phyloP scores from a whole-genome alignment of 2,888 invertebrate genomes.

The Tupiocoris notatus region DNA sequence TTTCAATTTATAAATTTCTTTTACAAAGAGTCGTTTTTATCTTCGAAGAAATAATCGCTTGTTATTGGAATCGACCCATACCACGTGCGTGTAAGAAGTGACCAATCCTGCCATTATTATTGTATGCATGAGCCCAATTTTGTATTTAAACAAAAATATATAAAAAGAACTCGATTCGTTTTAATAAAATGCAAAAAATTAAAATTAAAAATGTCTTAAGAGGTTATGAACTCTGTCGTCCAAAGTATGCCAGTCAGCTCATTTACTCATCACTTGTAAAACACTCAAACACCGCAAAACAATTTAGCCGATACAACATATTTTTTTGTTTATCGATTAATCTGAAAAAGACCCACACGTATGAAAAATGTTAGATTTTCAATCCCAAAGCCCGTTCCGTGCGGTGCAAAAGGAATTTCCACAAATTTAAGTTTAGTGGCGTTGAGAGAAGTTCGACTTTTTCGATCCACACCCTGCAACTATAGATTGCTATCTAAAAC shows the following conservation, averaged over 20 bases:
- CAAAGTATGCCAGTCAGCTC: slow-evolving; percentile 44
- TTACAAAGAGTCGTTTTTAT: slow-evolving; percentile 9
- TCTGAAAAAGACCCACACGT: neutral
- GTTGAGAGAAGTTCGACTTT: slow-evolving; percentile 20
- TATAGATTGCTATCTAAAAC: neutral
- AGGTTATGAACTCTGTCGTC: slow-evolving; percentile 41
- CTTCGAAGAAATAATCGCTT: slow-evolving; percentile 31
- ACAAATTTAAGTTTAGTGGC: neutral
- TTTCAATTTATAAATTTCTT: slow-evolving; percentile 14
- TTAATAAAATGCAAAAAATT: slow-evolving; percentile 38
- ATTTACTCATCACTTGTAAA: slow-evolving; percentile 43
- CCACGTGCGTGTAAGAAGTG: slow-evolving; percentile 45
- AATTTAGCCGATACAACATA: slow-evolving; percentile 41
- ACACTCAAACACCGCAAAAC: slow-evolving; percentile 48
- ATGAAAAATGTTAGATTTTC: slow-evolving; percentile 10
- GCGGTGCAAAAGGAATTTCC: slow-evolving; percentile 21
- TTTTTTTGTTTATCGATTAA: slow-evolving; percentile 30
- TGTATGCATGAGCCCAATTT: slow-evolving; percentile 48
- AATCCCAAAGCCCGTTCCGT: slow-evolving; percentile 33
- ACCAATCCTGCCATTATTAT: slow-evolving; percentile 46
- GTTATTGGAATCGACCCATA: slow-evolving; percentile 34
- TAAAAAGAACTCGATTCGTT: slow-evolving; percentile 43
- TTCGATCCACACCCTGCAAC: neutral
- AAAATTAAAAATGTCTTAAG: slow-evolving; percentile 25
- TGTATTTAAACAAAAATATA: slow-evolving; percentile 40